Evolutionary conservation across 2,113 vertebrate genomes (phyloP).

Genomic region (Probosciger aterrimus): DNA sequence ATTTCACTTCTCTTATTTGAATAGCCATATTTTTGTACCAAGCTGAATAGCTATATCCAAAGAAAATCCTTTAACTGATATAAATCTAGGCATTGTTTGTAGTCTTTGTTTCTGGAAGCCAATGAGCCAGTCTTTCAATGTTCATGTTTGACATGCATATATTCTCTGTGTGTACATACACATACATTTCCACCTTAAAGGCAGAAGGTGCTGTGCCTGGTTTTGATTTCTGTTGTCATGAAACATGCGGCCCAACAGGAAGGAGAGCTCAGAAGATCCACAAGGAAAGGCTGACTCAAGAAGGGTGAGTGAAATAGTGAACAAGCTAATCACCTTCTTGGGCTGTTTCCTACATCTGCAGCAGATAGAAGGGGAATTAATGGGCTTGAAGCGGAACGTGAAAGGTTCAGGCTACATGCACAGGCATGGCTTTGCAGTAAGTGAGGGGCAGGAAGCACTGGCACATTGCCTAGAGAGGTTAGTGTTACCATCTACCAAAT

Average conservation of each 20-base stretch:
- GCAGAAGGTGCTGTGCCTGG: not conserved
- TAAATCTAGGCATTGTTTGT: not conserved
- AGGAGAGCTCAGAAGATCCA: not conserved
- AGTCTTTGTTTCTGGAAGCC: not conserved
- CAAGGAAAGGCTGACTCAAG: not conserved
- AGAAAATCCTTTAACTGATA: not conserved
- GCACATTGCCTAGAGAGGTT: not conserved
- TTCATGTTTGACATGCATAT: not conserved
- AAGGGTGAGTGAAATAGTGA: too few species aligned
- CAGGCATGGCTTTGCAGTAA: fast-evolving
- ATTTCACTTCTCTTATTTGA: not conserved
- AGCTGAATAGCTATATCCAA: not conserved
- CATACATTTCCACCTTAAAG: not conserved
- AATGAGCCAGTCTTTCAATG: not conserved
- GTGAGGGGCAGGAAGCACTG: not conserved
- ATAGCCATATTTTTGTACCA: not conserved
- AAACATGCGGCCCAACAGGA: too few species aligned
- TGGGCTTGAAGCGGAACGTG: not conserved
- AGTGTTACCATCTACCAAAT: not conserved
- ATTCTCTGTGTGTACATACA: not conserved
- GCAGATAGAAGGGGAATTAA: not conserved
- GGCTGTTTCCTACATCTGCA: not conserved
- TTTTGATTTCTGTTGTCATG: not conserved
- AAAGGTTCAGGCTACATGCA: not conserved
- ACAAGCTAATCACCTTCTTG: not conserved